Conservation (phyloP, 1,140 invertebrate genomes). For the Ceratosolen solmsi region DNA sequence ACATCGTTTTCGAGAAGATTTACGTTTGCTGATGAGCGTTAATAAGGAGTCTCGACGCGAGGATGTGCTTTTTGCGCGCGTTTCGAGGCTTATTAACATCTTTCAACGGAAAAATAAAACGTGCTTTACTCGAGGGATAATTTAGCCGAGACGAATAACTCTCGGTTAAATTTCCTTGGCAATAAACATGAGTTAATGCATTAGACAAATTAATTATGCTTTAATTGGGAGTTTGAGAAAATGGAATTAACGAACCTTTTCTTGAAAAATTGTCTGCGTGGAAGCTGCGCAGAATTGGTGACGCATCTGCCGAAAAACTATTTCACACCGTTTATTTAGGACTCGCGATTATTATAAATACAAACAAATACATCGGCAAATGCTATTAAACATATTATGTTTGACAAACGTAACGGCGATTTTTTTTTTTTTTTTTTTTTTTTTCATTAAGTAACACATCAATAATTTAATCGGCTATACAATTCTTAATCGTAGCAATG, state of each 20-base stretch:
- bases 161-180: background rate
- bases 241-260: background rate
- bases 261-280: background rate
- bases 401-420: too few species aligned
- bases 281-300: too few species aligned
- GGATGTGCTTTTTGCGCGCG: background rate
- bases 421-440: too few species aligned
- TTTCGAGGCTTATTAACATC: conserved; percentile 7
- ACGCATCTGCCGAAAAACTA: too few species aligned
- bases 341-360: too few species aligned
- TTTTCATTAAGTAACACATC: too few species aligned
- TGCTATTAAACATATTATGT: background rate
- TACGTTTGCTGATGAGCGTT: background rate
- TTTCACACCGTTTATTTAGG: too few species aligned
- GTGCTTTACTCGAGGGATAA: background rate
- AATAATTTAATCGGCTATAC: too few species aligned
- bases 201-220: conserved; percentile 9
- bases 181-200: background rate
- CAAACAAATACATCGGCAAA: too few species aligned
- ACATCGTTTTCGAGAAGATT: conserved; percentile 19
- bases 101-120: background rate
- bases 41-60: background rate
- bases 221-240: background rate
- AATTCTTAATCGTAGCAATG: too few species aligned
- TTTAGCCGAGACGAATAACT: background rate